Evolutionary conservation across 2,888 invertebrate species (phyloP).

Genomic region (Torymus auratus): DNA sequence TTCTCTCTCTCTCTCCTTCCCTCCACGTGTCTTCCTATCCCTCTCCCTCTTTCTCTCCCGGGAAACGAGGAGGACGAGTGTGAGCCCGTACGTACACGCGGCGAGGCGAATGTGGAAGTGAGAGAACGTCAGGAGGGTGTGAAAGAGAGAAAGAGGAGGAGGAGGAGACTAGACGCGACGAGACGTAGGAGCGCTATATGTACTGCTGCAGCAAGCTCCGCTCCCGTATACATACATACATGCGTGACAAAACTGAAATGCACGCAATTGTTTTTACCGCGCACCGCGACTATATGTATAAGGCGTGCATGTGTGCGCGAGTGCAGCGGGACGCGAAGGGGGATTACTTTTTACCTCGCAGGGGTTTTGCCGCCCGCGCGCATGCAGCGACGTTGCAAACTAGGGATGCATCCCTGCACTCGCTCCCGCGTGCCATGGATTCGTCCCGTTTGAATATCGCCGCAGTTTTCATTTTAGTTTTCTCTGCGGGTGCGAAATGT

Average conservation of each 20-base stretch:
- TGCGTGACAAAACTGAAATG: slow-evolving; percentile 67
- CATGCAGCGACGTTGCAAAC: too few relatives aligned
- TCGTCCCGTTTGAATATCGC: background rate
- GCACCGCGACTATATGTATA: background rate
- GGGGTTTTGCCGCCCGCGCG: background rate
- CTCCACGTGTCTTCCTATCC: slow-evolving; percentile 3
- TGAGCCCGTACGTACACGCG: slow-evolving; percentile 58
- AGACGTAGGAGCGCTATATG: slow-evolving; percentile 22
- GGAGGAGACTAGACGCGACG: slow-evolving; percentile 44
- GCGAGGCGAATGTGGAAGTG: slow-evolving; percentile 50
- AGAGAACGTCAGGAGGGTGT: slow-evolving; percentile 68
- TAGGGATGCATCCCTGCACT: slow-evolving; percentile 22
- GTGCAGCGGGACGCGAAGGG: background rate
- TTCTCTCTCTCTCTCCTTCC: slow-evolving; percentile 18
- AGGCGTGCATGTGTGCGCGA: slow-evolving; percentile 33
- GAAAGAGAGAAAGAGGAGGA: slow-evolving; percentile 63
- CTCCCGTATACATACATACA: slow-evolving; percentile 10
- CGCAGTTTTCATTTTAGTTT: background rate
- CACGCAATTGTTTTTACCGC: slow-evolving; percentile 68
- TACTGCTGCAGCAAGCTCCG: slow-evolving; percentile 40
- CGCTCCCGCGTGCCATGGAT: background rate
- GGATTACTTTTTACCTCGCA: slow-evolving; percentile 38
- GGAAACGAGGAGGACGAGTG: slow-evolving; percentile 9
- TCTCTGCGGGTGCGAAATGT: slow-evolving; percentile 18
- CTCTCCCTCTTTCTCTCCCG: slow-evolving; percentile 25